These are phyloP conservation scores for Tragulus kanchil DNA, from an alignment of 2,113 vertebrate species.

Conservation along the genomic window DNA sequence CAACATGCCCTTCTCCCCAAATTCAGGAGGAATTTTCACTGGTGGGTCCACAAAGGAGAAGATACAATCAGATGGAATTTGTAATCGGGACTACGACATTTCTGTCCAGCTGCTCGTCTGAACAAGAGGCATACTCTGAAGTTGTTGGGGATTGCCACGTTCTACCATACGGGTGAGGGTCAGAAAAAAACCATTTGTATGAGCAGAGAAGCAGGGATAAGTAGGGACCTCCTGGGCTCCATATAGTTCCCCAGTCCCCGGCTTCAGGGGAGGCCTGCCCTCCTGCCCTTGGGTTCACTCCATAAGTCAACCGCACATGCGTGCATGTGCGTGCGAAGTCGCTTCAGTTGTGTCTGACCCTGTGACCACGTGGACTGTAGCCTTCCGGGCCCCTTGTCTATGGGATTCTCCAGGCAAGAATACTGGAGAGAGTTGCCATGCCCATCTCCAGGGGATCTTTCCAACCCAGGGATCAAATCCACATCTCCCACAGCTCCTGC, in stretches of 20 bases:
- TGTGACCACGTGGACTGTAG: background rate
- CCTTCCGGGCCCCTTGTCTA: background rate
- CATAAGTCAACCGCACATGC: background rate
- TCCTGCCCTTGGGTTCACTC: background rate
- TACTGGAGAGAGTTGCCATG: background rate
- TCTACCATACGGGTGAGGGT: background rate
- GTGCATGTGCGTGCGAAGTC: background rate
- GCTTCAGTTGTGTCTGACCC: background rate
- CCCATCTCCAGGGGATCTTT: background rate
- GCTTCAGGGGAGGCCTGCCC: background rate
- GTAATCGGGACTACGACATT: background rate
- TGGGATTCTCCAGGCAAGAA: background rate
- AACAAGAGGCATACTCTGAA: background rate
- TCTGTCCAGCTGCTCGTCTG: background rate
- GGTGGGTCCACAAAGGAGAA: background rate
- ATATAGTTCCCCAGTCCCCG: background rate
- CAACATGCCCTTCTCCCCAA: too few relatives aligned
- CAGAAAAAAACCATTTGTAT: background rate
- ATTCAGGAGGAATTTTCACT: background rate
- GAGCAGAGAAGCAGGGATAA: background rate
- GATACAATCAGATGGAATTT: background rate
- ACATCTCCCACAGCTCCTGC: background rate
- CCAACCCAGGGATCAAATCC: background rate
- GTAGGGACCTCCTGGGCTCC: background rate
- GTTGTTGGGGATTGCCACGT: background rate